Base-by-base conservation (phyloP, 2,113 vertebrate genomes). In the Corythaeola cristata region DNA sequence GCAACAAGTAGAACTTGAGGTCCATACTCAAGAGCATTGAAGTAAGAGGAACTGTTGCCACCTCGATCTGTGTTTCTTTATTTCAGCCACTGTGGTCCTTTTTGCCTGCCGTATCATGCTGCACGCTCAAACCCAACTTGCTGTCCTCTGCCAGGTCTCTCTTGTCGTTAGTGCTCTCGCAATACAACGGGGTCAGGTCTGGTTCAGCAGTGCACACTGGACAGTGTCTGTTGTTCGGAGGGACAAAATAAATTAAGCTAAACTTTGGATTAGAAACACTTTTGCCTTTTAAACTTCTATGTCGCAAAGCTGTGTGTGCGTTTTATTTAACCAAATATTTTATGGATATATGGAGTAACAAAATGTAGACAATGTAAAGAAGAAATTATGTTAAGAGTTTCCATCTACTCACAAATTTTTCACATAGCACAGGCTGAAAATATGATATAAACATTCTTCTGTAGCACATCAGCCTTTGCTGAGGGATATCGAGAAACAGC, bases 111-210 rank as follows among this genome's bases (percentile, higher is more conserved):
- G 1, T 87, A 11, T 87, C 80, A 50, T 89, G 32, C 39, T 72
- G 84, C 95, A 90, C 85, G 47, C 73, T 82, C 89, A 79, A 66
- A 55, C 58, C 63, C 80, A 59, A 11, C 73, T 76, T 33, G 32
- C 95, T 96, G 52, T 90, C 81, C 91, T 92, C 89, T 94, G 89
- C 83, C 89, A 71, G 79, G 84, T 91, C 87, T 96, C 89, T 85
- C 73, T 91, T 17, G 15, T 81, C 71, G 37, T 73, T 71, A 50
- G 55, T 56, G 58, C 82, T 92, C 89, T 84, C 7, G 0, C 68
- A 62, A 4, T 37, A 22, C 44, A 37, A 5, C 21, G 30, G 52
- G 49, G 27, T 92, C 90, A 75, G 62, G 71, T 75, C 87, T 66
- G 83, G 64, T 73, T 95, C 91, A 96, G 95, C 20, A 35, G 60